Base-by-base conservation (phyloP, 2,113 vertebrate genomes). In the Bubalus kerabau region DNA sequence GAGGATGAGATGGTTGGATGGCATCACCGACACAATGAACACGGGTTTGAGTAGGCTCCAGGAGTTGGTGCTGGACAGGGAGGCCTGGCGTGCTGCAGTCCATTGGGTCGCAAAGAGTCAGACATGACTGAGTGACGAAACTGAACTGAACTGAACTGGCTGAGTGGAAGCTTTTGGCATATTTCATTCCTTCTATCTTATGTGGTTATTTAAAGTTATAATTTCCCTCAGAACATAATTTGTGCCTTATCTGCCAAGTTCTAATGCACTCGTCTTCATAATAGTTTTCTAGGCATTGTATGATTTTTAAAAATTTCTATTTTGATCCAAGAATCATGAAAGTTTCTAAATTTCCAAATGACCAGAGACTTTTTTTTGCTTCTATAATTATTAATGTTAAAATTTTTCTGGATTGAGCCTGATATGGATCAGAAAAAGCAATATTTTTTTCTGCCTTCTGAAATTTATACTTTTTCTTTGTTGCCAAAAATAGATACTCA, bases 261-360 rank as follows among this genome's bases (percentile, higher is more conserved):
- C 57, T 85, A 26, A 67, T 21, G 62, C 15, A 14, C 43, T n/a
- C 52, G 6, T 91, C 64, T 94, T 91, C 52, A 64, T 60, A 50
- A 14, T 81, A 48, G 50, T 28, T 96, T 97, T 40, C 57, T 52
- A 83, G 30, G 14, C 36, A 32, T 11, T 67, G 26, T 36, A 43
- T 3, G 76, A 36, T 40, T 87, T 62, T 54, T 28, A 1, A 4
- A 0, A 14, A 19, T 80, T 91, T 96, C 81, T 92, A 78, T 43
- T 92, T 78, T 52, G 28, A 96, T 52, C 23, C n/a, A 28, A 19
- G 3, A 90, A 92, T 76, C 71, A 82, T 15, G 12, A 43, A 78
- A 71, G 28, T 67, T 78, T 90, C 74, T 87, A 87, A 82, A 95
- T 87, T 91, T 91, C 81, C 50, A 71, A 59, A 54, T 84, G 28